These are phyloP conservation scores for Echinops telfairi DNA, from an alignment of 2,113 vertebrate species.

Conservation along the genomic window DNA sequence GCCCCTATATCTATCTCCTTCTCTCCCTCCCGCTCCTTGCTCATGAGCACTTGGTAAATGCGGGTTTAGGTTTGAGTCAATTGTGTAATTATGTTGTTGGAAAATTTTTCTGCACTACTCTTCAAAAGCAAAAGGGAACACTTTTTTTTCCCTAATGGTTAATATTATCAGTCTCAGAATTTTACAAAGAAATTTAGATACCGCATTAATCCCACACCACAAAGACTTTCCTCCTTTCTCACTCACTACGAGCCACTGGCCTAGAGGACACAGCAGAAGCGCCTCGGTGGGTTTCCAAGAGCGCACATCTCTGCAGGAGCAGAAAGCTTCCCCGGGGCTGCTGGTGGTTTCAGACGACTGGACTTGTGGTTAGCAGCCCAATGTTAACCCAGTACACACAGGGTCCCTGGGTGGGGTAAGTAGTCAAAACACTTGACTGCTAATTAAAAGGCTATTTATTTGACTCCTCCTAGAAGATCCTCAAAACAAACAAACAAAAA, in stretches of 20 bases:
- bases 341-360: too few species aligned
- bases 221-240: background rate
- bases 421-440: background rate
- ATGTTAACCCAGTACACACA: too few species aligned
- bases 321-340: too few species aligned
- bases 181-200: background rate
- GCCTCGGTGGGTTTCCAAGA: too few species aligned
- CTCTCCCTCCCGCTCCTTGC: background rate
- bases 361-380: too few species aligned
- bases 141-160: background rate
- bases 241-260: too few species aligned
- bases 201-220: background rate
- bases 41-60: background rate
- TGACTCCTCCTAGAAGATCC: background rate
- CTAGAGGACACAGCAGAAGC: background rate
- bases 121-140: slow-evolving; percentile 7
- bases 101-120: background rate
- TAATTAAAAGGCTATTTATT: background rate
- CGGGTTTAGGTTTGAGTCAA: background rate
- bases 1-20: background rate
- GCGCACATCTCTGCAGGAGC: too few species aligned
- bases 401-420: background rate
- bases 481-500: background rate
- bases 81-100: background rate
- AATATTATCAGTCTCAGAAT: background rate